Evolutionary conservation across 2,113 vertebrate species (phyloP).

Genomic region (Psilopsiagon aymara): DNA sequence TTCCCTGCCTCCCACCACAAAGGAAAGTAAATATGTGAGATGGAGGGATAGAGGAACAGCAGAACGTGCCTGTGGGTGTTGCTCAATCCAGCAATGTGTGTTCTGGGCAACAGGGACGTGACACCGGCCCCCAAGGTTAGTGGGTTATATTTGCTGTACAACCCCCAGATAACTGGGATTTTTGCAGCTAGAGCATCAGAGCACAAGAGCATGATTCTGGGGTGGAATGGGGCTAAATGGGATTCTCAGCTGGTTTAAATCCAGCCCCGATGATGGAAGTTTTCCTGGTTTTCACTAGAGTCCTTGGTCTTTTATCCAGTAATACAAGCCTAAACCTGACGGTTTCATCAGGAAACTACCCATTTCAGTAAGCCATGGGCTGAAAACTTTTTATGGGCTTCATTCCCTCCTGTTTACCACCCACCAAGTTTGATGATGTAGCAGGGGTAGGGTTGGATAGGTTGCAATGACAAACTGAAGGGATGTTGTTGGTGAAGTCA

Average conservation of each 20-base stretch:
- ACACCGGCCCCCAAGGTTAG: neutral
- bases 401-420: neutral
- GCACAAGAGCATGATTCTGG: accelerated
- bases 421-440: no score
- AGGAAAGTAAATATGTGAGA: neutral
- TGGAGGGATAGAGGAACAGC: neutral
- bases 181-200: neutral
- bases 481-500: neutral
- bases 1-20: neutral
- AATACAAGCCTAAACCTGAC: neutral
- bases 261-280: neutral
- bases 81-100: neutral
- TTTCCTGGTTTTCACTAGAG: neutral
- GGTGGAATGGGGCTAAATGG: neutral
- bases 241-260: neutral
- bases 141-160: neutral
- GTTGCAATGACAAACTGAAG: neutral
- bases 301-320: neutral
- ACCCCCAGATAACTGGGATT: neutral
- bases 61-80: neutral
- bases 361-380: neutral
- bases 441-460: no score
- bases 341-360: neutral
- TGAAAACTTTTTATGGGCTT: neutral
- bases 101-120: neutral